Evolutionary conservation across 2,888 invertebrate species (phyloP).

Genomic region (Melanargia galathea): DNA sequence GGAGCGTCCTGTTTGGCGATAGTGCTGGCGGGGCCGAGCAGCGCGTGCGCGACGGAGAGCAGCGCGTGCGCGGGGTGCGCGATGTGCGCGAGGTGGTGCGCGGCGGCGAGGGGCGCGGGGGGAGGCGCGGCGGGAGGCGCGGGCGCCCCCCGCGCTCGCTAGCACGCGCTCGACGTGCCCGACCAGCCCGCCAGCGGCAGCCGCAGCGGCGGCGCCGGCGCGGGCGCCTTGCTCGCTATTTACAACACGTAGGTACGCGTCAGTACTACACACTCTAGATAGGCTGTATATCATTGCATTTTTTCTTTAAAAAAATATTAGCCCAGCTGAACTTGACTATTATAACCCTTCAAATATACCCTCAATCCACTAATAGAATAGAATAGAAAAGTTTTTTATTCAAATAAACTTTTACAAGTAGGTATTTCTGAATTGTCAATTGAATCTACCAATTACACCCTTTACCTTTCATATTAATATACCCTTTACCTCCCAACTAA

Average conservation of each 20-base stretch:
- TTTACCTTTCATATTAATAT: no score
- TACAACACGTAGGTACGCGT: slow-evolving; percentile 32
- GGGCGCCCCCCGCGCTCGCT: slow-evolving; percentile 73
- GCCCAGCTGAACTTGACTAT: no score
- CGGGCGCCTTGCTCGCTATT: slow-evolving; percentile 83
- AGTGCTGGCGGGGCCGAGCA: slow-evolving; percentile 48
- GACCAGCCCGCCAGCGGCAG: slow-evolving; percentile 81
- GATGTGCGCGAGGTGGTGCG: slow-evolving; percentile 51
- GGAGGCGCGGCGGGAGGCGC: slow-evolving; percentile 43
- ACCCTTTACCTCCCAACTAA: no score
- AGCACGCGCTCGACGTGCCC: slow-evolving; percentile 80
- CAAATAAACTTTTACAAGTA: no score
- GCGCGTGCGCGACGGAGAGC: slow-evolving; percentile 64
- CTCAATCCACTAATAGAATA: no score
- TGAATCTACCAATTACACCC: no score
- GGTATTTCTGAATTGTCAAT: no score
- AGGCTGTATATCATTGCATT: no score
- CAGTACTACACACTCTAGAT: neutral
- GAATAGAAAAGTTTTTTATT: no score
- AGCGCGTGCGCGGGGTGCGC: slow-evolving; percentile 66
- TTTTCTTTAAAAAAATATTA: no score
- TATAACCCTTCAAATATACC: no score
- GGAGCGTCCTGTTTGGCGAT: slow-evolving; percentile 29
- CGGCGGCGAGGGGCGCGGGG: slow-evolving; percentile 41
- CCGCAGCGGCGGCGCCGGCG: slow-evolving; percentile 83